These are phyloP conservation scores for Venustaconcha ellipsiformis DNA, from an alignment of 1,140 invertebrate genomes.

Conservation along the genomic window DNA sequence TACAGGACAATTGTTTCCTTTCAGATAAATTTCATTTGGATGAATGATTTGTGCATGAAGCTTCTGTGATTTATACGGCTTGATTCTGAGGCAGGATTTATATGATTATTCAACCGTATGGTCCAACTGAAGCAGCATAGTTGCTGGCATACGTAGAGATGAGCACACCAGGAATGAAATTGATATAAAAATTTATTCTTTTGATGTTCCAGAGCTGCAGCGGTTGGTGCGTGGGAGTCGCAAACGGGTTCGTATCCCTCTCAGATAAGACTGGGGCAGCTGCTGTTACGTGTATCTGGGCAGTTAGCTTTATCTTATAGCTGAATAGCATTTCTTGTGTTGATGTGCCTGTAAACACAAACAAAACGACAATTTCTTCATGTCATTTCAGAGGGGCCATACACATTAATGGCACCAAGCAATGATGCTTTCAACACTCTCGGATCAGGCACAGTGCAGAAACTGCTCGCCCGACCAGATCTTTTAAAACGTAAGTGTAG, in stretches of 20 bases:
- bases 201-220: background rate
- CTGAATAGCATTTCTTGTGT: background rate
- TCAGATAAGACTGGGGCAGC: too few relatives aligned
- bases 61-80: too few relatives aligned
- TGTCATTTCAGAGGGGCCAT: conserved; percentile 34
- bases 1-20: too few relatives aligned
- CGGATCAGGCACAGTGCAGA: conserved; percentile 26
- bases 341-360: background rate
- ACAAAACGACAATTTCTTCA: background rate
- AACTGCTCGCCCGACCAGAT: conserved; percentile 23
- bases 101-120: too few relatives aligned
- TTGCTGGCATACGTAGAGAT: too few relatives aligned
- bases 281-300: too few relatives aligned
- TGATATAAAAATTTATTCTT: too few relatives aligned
- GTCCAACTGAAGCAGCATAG: too few relatives aligned
- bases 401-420: conserved; percentile 40
- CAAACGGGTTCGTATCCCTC: background rate
- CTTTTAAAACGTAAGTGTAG: conserved; percentile 28
- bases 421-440: conserved; percentile 33
- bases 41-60: too few relatives aligned
- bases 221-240: background rate
- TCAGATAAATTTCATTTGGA: too few relatives aligned
- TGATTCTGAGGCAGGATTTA: too few relatives aligned
- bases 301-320: background rate
- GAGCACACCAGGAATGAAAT: too few relatives aligned